Evolutionary conservation across 2,113 vertebrate genomes (phyloP), one percentile per base, ranked within the genome.

Genomic region (Brachyhypopomus occidentalis): DNA sequence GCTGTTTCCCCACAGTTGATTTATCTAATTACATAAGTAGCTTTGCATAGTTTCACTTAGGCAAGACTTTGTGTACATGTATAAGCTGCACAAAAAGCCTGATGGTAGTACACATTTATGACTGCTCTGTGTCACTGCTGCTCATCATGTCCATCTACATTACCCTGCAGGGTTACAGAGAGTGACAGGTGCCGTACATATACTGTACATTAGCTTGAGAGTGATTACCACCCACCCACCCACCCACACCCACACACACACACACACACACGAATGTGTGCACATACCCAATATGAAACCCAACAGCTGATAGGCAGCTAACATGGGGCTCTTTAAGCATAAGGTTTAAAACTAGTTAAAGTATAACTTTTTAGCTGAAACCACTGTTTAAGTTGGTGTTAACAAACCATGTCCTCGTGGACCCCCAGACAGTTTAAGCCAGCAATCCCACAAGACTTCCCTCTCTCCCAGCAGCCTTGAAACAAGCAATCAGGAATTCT

Each of bases 301-400:
- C 82, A 87, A 88, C 90, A 91, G 90, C 89, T 91, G 90, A 70
- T 20, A 38, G 66, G n/a, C 34, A 17, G n/a, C 59, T 22, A 62
- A 62, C 11, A 23, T 22, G 12, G 11, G 45, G 45, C 45, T 52
- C 45, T 52, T 52, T 52, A 52, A 52, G 12, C 45, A 63, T 22
- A 12, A 25, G n/a, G 60, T 63, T 62, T 25, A 63, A 20, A 63
- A n/a, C 22, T 63, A 11, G n/a, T 63, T 25, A 63, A 63, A 52
- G 45, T 52, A 52, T 52, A 52, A 52, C 45, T 52, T 52, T 52
- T 52, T 52, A 52, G 45, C 45, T 52, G 45, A 52, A 48, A 52
- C 45, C 45, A 52, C 45, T 52, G 12, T 52, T 52, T 14, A 52
- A 52, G 45, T 14, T 52, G 45, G 45, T 52, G 45, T 52, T 52